These are phyloP conservation scores for Geococcyx californianus DNA, from an alignment of 2,113 vertebrate genomes.

Conservation along the genomic window DNA sequence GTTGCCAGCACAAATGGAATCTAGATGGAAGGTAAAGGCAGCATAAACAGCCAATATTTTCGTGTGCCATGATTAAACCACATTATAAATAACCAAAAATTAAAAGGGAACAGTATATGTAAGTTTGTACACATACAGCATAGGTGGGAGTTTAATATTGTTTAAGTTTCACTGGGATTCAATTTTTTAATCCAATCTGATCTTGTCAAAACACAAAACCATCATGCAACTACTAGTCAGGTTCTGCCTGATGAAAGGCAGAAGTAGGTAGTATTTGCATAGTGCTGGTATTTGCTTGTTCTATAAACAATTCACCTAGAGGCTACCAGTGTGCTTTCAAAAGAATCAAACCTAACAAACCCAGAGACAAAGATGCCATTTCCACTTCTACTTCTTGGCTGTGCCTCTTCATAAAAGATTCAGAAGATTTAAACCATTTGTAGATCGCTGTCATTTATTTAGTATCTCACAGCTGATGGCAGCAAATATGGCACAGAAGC, in stretches of 20 bases:
- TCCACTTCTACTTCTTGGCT: not conserved
- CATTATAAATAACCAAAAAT: not conserved
- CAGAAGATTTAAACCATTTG: not conserved
- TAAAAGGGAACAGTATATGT: not conserved
- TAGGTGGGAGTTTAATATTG: not conserved
- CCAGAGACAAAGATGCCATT: not conserved
- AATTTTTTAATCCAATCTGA: not conserved
- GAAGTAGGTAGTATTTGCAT: not conserved
- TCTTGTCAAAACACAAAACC: not conserved
- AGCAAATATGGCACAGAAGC: not conserved
- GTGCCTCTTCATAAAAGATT: not conserved
- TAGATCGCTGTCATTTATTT: not conserved
- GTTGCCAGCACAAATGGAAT: not conserved
- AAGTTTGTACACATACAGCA: not conserved
- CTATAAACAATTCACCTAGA: not conserved
- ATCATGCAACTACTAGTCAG: not conserved
- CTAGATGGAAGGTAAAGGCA: too few species aligned
- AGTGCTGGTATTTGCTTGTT: not conserved
- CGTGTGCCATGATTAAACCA: not conserved
- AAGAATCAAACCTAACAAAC: not conserved
- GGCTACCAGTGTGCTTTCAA: accelerated
- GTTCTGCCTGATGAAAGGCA: not conserved
- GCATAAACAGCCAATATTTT: not conserved
- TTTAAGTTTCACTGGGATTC: not conserved
- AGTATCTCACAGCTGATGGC: not conserved